Base-by-base conservation (phyloP, 2,888 invertebrate species). In the Leucophenga maculata region DNA sequence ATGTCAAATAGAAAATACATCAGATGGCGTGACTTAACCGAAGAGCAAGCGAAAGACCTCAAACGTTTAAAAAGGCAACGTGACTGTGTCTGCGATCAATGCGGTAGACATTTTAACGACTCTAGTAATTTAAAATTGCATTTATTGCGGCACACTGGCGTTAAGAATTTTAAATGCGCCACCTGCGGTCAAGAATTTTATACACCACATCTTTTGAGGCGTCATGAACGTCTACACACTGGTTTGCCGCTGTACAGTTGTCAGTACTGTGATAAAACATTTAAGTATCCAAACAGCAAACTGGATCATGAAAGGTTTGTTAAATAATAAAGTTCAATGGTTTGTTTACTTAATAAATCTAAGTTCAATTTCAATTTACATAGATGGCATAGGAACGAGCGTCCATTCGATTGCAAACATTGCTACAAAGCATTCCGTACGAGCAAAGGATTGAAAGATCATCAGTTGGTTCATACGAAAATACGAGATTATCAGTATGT, bases 71-170 rank as follows among this genome's bases (percentile, higher is more conserved):
- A 83, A 3, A 81, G 80, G 1, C 75, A 71, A n/a, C 73, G 84
- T 1, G 83, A 80, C 48, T 80, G 80, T 44, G 83, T 80, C 13
- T 80, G 80, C 20, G 80, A 80, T n/a, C 71, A 73, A 60, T 80
- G 80, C 16, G 80, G 80, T 3, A 66, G 77, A 3, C 84, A 80
- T 46, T 80, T 80, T 18, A 74, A 74, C 55, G 84, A 84, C 13
- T 83, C 81, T 8, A 80, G 80, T 67, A 80, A 80, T 50, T 84
- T 80, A 1, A 80, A 84, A 39, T 73, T 80, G 18, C 80, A 80
- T 57, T 70, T 80, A 6, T 26, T 80, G 11, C 80, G 80, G 0
- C 80, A 80, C 57, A 77, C 79, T 0, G 80, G 80, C 0, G 64
- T 76, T 0, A 80, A 80, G 31, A 77, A 72, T 0, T 82, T 74